These are phyloP conservation scores for Sphaerophoria taeniata DNA, from an alignment of 2,888 invertebrate species.

Conservation along the genomic window DNA sequence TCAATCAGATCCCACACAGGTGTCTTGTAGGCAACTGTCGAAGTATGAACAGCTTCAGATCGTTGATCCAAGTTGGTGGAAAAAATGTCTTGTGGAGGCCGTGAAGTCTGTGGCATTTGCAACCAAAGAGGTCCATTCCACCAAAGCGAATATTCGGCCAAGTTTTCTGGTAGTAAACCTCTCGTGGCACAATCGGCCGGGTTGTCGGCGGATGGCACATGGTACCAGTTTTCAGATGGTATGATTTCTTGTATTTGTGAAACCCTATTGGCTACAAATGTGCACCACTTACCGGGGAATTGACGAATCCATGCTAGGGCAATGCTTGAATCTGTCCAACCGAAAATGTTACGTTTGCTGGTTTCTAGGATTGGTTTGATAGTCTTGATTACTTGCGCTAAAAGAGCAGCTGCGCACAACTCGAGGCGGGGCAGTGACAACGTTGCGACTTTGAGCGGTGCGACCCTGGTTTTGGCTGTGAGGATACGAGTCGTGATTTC, in stretches of 20 bases:
- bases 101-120: not conserved
- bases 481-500: slow-evolving; percentile 2
- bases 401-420: not conserved
- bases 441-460: slow-evolving; percentile 16
- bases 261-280: slow-evolving; percentile 21
- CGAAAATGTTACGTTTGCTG: slow-evolving; percentile 9
- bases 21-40: no score
- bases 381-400: slow-evolving; percentile 23
- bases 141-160: not conserved
- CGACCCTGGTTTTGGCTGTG: slow-evolving; percentile 41
- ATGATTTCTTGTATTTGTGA: slow-evolving; percentile 25
- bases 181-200: not conserved
- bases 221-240: slow-evolving; percentile 9
- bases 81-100: slow-evolving; percentile 2
- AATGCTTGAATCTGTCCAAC: slow-evolving; percentile 10
- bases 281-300: slow-evolving; percentile 25
- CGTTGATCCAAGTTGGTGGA: slow-evolving; percentile 6
- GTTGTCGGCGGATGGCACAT: slow-evolving; percentile 17
- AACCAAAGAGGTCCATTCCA: slow-evolving; percentile 1
- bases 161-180: not conserved
- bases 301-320: slow-evolving; percentile 10
- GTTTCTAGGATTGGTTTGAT: not conserved
- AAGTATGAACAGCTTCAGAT: not conserved
- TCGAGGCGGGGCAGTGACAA: slow-evolving; percentile 19
- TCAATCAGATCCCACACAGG: slow-evolving; percentile 11